These are phyloP conservation scores for Petrosia ficiformis DNA, from an alignment of 37 sponge, comb jelly and placozoan genomes.

Conservation along the genomic window DNA sequence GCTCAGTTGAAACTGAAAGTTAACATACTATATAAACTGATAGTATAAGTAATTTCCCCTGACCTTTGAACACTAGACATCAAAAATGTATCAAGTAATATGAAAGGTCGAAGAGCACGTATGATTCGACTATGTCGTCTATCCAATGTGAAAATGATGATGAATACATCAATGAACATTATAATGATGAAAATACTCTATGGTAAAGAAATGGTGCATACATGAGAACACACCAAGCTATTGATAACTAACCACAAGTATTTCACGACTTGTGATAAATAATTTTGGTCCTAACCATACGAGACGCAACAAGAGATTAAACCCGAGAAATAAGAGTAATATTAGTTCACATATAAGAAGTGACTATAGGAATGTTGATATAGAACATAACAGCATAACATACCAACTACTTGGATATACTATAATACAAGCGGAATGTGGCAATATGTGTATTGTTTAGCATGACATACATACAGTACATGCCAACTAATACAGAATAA, in stretches of 20 bases:
- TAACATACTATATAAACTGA: too few species aligned
- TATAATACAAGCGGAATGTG: too few species aligned
- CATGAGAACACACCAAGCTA: too few species aligned
- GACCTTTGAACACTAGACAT: constrained; percentile 74
- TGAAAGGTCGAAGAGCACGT: constrained; percentile 69
- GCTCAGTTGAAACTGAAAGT: too few species aligned
- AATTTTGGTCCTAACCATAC: constrained; percentile 52
- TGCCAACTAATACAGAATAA: too few species aligned
- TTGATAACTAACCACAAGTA: constrained; percentile 51
- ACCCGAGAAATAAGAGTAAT: constrained; percentile 32
- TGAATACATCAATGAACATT: constrained; percentile 55
- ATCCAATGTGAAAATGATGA: constrained; percentile 24
- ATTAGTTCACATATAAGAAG: constrained; percentile 55
- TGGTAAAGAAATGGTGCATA: neutral
- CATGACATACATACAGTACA: too few species aligned
- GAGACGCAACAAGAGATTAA: constrained; percentile 33
- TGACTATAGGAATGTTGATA: too few species aligned
- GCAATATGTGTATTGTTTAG: too few species aligned
- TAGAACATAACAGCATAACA: too few species aligned
- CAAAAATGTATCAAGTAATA: constrained; percentile 69
- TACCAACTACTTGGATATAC: too few species aligned
- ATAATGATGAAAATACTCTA: constrained; percentile 15
- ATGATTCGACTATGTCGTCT: constrained; percentile 56
- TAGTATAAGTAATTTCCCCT: too few species aligned
- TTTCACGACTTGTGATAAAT: constrained; percentile 32